Conservation (phyloP, 2,888 invertebrate species). For the Limnephilus auricula region DNA sequence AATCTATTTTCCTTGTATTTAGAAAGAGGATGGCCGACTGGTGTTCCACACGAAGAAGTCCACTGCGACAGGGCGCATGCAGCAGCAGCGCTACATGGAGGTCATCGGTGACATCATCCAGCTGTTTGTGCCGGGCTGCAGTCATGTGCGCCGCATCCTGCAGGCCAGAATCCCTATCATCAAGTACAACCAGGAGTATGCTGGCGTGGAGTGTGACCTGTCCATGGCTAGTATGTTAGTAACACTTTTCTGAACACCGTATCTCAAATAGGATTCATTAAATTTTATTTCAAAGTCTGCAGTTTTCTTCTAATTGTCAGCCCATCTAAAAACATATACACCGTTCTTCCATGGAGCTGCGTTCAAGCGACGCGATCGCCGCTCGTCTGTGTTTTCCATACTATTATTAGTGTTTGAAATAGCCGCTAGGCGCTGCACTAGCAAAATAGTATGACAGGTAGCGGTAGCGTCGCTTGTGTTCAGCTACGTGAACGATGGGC, state of each 20-base stretch:
- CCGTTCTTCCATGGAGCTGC: no score
- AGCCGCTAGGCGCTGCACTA: no score
- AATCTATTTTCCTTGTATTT: background rate
- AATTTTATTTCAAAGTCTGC: no score
- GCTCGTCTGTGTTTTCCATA: no score
- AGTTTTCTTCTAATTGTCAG: no score
- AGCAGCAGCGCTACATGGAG: constrained; percentile 86
- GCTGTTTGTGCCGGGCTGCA: constrained; percentile 85
- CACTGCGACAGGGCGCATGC: constrained; percentile 78
- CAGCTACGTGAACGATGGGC: no score
- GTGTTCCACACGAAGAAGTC: constrained; percentile 82
- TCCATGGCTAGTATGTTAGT: constrained; percentile 89
- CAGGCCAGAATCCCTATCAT: constrained; percentile 94
- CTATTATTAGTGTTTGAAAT: no score
- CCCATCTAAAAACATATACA: no score
- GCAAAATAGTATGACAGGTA: no score
- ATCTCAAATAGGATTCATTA: no score
- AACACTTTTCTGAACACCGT: background rate
- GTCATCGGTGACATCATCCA: constrained; percentile 84
- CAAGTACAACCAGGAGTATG: constrained; percentile 87
- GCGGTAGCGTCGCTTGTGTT: no score
- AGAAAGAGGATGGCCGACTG: constrained; percentile 71
- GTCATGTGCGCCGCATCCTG: constrained; percentile 84
- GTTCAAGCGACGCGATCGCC: no score
- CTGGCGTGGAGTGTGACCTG: constrained; percentile 90